Base-by-base conservation (phyloP, 53 echinoderm and acorn worm species). In the Patiria pectinifera region DNA sequence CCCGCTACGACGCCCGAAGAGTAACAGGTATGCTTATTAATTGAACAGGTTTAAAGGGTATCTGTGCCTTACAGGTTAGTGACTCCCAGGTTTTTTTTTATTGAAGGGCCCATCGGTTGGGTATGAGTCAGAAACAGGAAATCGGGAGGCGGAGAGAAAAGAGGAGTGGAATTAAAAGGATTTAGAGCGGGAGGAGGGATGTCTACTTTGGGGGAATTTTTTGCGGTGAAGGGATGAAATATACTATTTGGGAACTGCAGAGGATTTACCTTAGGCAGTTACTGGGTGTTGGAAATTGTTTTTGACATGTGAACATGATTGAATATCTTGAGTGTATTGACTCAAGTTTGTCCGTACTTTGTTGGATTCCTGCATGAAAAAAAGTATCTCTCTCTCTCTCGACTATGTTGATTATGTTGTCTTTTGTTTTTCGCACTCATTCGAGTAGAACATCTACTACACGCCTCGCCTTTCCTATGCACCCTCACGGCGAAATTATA, bases 1-100 rank as follows among this genome's bases (percentile, higher is more conserved):
- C 80, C 90, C 26, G 90, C 79, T 81, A 63, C 69, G 78, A 24
- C 81, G 90, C 90, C 90, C 47, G n/a, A 62, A 90, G 90, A 90
- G 90, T 90, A 90, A 90, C 90, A 90, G 90, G 90, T 90, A 80
- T 90, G 80, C 89, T 90, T 80, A 90, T 90, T 90, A 90, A 90
- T 90, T 90, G 80, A 90, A 90, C 90, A 90, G 90, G 90, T 90
- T 90, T 90, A 80, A 81, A 69, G 90, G 90, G 82, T 6, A 53
- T 82, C 53, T 66, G 21, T 66, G 84, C 84, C 84, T 84, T 26
- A 12, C 1, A 84, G 84, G 84, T 84, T 84, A 63, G 25, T 84
- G 84, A 84, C 84, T 84, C 84, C 66, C 14, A 18, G 22, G 13
- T 74, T 74, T 35, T 35, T 35, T 35, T 35, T 35, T 74, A 21